Evolutionary conservation across 1,140 invertebrate genomes (phyloP), one percentile per base, ranked within the genome.

Genomic region (Lordiphosa clarofinis): DNA sequence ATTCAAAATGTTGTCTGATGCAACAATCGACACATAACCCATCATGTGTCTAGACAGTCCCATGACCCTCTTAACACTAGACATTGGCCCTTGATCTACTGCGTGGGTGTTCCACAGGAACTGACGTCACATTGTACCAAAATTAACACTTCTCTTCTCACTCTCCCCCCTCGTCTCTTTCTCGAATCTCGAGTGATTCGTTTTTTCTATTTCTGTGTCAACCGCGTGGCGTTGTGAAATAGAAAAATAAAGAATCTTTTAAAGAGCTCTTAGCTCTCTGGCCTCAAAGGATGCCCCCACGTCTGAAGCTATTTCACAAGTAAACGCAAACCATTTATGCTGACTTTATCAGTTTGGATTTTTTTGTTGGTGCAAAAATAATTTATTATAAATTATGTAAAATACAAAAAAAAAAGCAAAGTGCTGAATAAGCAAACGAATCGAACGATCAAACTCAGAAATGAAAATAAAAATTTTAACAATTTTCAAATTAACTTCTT

Each of bases 141-240:
- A 15, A 67, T 67, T 59, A 40, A n/a, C 40, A 67, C 46, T 66
- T 57, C 35, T 66, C 35, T 24, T n/a, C 13, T 9, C 15, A n/a
- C n/a, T n/a, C n/a, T n/a, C n/a, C 24, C 12, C 13, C n/a, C 28
- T 13, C 24, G 6, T 28, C 24, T 5, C 6, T 28, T 28, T 28
- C 24, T 28, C 5, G 5, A 28, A n/a, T n/a, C n/a, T n/a, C n/a
- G n/a, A 28, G 24, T 28, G 40, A 60, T 48, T 38, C 44, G 58
- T 44, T 66, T 75, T 36, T 58, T 72, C 79, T 78, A 70, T 78
- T 63, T 47, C 35, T 39, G 42, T 64, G 71, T 48, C 21, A 46
- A 57, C 63, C 67, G 64, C 76, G 75, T 81, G 75, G 56, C 69
- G 44, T 81, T 82, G 72, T 81, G 75, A 81, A 81, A 81, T 81